phyloP scores from a whole-genome alignment of 1,140 invertebrate genomes.

The Aphelenchoides avenae region DNA sequence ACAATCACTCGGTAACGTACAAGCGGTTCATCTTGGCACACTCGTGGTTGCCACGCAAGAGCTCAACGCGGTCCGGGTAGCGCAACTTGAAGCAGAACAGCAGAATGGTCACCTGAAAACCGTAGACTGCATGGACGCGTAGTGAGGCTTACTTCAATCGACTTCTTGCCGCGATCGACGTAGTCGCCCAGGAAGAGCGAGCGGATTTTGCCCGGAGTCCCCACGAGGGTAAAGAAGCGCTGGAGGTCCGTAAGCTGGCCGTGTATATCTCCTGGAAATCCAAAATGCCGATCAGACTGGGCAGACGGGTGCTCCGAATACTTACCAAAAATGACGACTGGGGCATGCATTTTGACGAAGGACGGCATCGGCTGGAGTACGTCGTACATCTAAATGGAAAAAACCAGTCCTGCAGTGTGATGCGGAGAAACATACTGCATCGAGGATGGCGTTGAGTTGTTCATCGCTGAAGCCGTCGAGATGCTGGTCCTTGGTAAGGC shows the following conservation, averaged over 20 bases:
- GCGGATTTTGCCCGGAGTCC: slow-evolving; percentile 88
- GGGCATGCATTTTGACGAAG: slow-evolving; percentile 13
- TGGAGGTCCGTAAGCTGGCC: slow-evolving; percentile 64
- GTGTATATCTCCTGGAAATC: slow-evolving; percentile 61
- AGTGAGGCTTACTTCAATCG: slow-evolving; percentile 28
- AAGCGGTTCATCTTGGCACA: slow-evolving; percentile 70
- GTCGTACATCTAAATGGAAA: too few species aligned
- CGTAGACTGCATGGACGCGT: too few species aligned
- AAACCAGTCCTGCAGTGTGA: too few species aligned
- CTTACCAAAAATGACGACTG: slow-evolving; percentile 17
- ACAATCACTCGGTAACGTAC: too few species aligned
- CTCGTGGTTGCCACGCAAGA: slow-evolving; percentile 75
- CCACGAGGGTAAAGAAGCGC: slow-evolving; percentile 60
- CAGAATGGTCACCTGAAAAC: slow-evolving; percentile 57
- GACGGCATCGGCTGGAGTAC: slow-evolving; percentile 10
- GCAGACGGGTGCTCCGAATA: slow-evolving; percentile 1
- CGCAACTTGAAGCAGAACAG: slow-evolving; percentile 92
- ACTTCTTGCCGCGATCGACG: slow-evolving; percentile 72
- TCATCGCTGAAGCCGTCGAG: slow-evolving; percentile 23
- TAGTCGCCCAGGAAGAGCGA: slow-evolving; percentile 93
- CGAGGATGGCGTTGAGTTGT: slow-evolving; percentile 14
- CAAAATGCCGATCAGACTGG: not conserved
- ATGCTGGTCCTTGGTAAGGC: slow-evolving; percentile 10
- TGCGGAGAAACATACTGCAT: too few species aligned
- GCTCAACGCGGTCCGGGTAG: slow-evolving; percentile 88